Evolutionary conservation across 2,888 invertebrate species (phyloP), one percentile per base, ranked within the genome.

Genomic region (Liopterus haemorrhoidalis): DNA sequence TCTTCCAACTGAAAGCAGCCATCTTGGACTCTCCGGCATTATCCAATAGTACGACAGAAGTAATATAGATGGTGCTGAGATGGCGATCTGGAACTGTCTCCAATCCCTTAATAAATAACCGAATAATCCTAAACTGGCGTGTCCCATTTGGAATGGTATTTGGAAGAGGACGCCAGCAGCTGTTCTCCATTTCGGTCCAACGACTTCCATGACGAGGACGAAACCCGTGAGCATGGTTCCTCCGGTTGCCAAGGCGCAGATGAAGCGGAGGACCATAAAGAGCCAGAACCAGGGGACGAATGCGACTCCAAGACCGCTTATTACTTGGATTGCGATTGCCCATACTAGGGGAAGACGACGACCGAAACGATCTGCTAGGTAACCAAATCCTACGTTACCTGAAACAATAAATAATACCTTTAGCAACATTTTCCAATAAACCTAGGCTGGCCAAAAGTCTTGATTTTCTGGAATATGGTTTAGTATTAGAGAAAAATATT

Each of bases 11-110:
- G 82, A 79, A 25, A 85, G 72, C 5, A 87, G 68, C 86, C 86
- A 88, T 41, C 87, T 72, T 0, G 88, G 86, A 2, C 85, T 85
- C 67, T 88, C 88, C 0, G 85, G 85, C 41, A 86, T 67, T 5
- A 84, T 58, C 76, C 81, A 83, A 57, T 77, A 80, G 53, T 78
- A 82, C 0, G 72, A 64, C 27, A 79, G 62, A 5, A 82, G 70
- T 24, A 84, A 54, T 25, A 79, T 54, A 0, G 79, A 75, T 2
- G 79, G 78, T 8, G 74, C 50, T 1, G 75, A 75, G 27, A 78
- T 72, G 4, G 73, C 70, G 18, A 75, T 59, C 59, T 78, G 77
- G 46, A 76, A 69, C 49, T 69, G 64, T 16, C 71, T 65, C 78
- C 78, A 79, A 49, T 77, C 70, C 11, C 75, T 65, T 31, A 75